Evolutionary conservation across 2,113 vertebrate genomes (phyloP), one percentile per base, ranked within the genome.

Genomic region (Cathartes aura): DNA sequence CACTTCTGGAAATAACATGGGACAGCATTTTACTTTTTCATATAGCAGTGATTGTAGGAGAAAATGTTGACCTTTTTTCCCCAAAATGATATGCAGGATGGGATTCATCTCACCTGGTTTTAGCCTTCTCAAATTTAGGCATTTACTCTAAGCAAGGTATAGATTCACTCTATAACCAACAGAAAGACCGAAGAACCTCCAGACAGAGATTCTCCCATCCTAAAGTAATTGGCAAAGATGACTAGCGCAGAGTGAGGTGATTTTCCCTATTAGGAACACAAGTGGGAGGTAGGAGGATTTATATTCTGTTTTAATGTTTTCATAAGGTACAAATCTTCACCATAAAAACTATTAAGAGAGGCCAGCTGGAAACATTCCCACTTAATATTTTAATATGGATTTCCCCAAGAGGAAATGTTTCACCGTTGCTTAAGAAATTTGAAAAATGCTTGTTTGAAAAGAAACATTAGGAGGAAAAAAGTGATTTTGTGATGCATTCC

Each of bases 351-450:
- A 92, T 80, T 95, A 90, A 92, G 43, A 76, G 64, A 95, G 29
- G 71, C 85, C 94, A 95, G 86, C 93, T 97, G 92, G 92, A 94
- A 97, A 83, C 32, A 67, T 92, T 93, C 67, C 85, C 21, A 9
- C 47, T 93, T 97, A 92, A 93, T 93, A 96, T 95, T 96, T 95
- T 94, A 92, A 93, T 87, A 87, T 47, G 67, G 67, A 92, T 93
- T 88, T 94, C 29, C 82, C 91, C 78, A 88, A 93, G 84, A 97
- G 84, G 67, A 97, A 86, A 83, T 73, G 53, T 73, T 97, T 91
- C 62, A 80, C 30, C 0, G 0, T 40, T 2, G 15, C 55, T 93
- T 93, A 66, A 80, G 82, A 90, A 85, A 91, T 94, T 85, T 75
- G 36, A 90, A 96, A 95, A 94, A 66, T 18, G 20, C 11, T 86